phyloP scores from a whole-genome alignment of 2,888 invertebrate species.

The Rhagonycha lutea region DNA sequence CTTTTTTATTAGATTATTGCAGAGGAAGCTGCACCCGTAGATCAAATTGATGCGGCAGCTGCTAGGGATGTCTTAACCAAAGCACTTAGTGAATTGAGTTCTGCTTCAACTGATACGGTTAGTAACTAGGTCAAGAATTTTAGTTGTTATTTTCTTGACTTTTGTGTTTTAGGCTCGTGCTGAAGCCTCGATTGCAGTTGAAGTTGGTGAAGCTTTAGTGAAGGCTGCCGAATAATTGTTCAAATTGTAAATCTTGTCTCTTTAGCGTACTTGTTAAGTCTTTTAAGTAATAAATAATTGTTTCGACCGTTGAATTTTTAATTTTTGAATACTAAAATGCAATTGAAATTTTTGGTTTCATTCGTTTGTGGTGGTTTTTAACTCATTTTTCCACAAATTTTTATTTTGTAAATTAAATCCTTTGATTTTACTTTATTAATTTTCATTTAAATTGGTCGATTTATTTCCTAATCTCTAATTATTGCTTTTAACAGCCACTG shows the following conservation, averaged over 20 bases:
- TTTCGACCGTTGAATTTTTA: background rate
- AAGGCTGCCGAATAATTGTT: constrained; percentile 71
- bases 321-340: background rate
- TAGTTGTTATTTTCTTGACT: constrained; percentile 9
- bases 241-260: background rate
- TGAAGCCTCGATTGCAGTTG: constrained; percentile 90
- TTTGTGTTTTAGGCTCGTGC: constrained; percentile 68
- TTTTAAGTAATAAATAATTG: background rate
- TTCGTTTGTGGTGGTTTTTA: too few species aligned
- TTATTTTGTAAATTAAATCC: too few species aligned
- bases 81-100: constrained; percentile 79
- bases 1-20: constrained; percentile 73
- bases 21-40: constrained; percentile 91
- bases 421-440: too few species aligned
- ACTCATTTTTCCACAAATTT: too few species aligned
- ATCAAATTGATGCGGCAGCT: constrained; percentile 77
- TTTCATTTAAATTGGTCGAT: too few species aligned
- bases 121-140: constrained; percentile 5
- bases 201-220: constrained; percentile 92
- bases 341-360: too few species aligned
- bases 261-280: background rate
- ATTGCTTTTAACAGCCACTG: too few species aligned
- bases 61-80: constrained; percentile 82
- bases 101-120: constrained; percentile 83
- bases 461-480: too few species aligned